Percentiles rank a stretch among this genome's conserved stretches.
These are phyloP conservation scores for Notothenia rossii DNA, from an alignment of 2,113 vertebrate species.

Conservation along the genomic window DNA sequence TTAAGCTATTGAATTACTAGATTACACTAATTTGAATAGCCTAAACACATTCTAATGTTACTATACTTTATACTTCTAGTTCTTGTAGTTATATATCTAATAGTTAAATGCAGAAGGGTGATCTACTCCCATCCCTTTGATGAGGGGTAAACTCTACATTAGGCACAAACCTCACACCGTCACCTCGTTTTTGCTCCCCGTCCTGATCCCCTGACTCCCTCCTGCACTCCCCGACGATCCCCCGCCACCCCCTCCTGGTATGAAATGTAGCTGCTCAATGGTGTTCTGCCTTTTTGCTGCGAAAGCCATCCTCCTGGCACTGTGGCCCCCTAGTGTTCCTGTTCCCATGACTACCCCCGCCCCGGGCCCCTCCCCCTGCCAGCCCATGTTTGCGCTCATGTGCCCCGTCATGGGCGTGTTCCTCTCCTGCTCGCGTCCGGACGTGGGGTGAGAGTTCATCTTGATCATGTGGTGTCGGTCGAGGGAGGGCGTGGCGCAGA, in stretches of 20 bases:
- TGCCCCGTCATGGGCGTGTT: constrained; percentile 75
- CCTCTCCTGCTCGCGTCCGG: constrained; percentile 85
- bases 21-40: constrained; percentile 70
- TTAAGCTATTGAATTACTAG: constrained; percentile 73
- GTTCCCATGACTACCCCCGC: constrained; percentile 87
- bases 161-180: constrained; percentile 86
- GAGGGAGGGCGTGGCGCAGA: constrained; percentile 87
- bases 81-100: constrained; percentile 61
- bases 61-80: constrained; percentile 66
- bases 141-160: constrained; percentile 67
- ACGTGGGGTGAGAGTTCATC: constrained; percentile 91
- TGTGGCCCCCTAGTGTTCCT: constrained; percentile 87
- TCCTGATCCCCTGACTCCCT: constrained; percentile 87
- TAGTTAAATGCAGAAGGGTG: constrained; percentile 70
- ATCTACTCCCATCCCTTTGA: constrained; percentile 57
- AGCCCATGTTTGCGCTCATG: constrained; percentile 82
- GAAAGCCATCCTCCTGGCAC: constrained; percentile 88
- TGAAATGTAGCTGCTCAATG: constrained; percentile 93
- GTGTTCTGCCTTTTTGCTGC: constrained; percentile 91
- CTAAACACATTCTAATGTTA: constrained; percentile 70
- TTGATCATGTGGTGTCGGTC: constrained; percentile 91
- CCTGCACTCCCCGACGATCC: constrained; percentile 78
- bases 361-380: constrained; percentile 79
- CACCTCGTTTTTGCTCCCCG: constrained; percentile 92
- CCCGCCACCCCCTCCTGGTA: constrained; percentile 87